Evolutionary conservation across 2,797 vertebrate genomes (phyloP).

Genomic region (Coccyzus lansbergi): DNA sequence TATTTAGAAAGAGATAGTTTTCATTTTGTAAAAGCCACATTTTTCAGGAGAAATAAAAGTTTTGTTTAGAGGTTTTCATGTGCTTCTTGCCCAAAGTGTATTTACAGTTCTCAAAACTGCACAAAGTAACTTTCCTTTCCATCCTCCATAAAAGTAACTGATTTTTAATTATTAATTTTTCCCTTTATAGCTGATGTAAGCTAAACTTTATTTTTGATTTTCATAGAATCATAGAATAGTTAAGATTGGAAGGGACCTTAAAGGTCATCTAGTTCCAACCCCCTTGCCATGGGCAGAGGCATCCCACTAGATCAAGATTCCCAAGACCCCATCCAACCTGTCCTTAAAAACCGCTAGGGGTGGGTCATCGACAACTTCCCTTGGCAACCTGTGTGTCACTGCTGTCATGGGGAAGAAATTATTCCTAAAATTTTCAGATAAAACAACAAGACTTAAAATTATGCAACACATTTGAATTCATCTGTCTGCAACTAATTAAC

Average conservation of each 20-base stretch:
- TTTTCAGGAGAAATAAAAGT: background rate
- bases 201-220: background rate
- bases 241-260: too few relatives aligned
- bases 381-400: too few relatives aligned
- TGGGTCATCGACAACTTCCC: too few relatives aligned
- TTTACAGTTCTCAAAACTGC: background rate
- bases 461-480: background rate
- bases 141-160: fast-evolving
- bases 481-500: background rate
- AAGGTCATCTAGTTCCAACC: too few relatives aligned
- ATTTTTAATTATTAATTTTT: background rate
- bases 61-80: background rate
- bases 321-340: too few relatives aligned
- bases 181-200: background rate
- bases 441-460: background rate
- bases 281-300: too few relatives aligned
- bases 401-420: too few relatives aligned
- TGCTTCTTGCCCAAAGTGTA: background rate
- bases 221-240: too few relatives aligned
- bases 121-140: background rate
- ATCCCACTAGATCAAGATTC: too few relatives aligned
- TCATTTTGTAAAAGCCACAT: background rate
- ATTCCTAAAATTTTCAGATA: background rate
- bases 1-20: background rate
- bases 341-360: too few relatives aligned